Conservation (phyloP, 2,113 vertebrate genomes). For the Microtus oregoni region DNA sequence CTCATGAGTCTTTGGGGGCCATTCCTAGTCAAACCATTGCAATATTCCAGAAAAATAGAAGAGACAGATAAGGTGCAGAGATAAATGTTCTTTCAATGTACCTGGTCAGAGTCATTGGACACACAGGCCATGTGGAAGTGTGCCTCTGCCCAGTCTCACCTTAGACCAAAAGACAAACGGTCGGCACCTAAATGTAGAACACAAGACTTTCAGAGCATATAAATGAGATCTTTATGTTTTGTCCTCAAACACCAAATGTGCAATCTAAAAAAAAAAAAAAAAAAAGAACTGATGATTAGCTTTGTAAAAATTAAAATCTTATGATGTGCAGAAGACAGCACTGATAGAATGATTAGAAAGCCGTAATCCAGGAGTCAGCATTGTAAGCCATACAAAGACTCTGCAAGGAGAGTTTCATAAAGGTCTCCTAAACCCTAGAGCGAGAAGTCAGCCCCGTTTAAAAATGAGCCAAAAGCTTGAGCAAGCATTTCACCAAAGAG, state of each 20-base stretch:
- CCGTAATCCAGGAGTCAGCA: background rate
- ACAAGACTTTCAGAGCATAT: background rate
- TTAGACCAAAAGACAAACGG: background rate
- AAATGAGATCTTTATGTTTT: background rate
- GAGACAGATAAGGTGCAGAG: background rate
- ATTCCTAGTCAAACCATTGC: background rate
- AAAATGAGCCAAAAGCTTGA: background rate
- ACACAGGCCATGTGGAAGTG: background rate
- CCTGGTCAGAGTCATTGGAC: background rate
- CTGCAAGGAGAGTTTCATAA: background rate
- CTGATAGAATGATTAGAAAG: background rate
- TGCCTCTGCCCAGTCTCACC: background rate
- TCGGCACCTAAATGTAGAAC: background rate
- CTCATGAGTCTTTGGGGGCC: background rate
- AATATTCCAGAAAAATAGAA: background rate
- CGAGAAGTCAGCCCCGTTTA: background rate
- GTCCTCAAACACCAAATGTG: background rate
- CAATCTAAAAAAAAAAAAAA: constrained; percentile 14
- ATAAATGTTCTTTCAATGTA: background rate
- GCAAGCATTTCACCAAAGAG: background rate
- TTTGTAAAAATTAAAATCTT: constrained; percentile 12
- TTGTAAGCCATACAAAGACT: background rate
- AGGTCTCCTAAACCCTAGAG: background rate
- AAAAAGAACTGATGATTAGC: background rate
- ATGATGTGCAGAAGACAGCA: background rate